Conservation (phyloP, 2,888 invertebrate species). For the Calliphora vomitoria region DNA sequence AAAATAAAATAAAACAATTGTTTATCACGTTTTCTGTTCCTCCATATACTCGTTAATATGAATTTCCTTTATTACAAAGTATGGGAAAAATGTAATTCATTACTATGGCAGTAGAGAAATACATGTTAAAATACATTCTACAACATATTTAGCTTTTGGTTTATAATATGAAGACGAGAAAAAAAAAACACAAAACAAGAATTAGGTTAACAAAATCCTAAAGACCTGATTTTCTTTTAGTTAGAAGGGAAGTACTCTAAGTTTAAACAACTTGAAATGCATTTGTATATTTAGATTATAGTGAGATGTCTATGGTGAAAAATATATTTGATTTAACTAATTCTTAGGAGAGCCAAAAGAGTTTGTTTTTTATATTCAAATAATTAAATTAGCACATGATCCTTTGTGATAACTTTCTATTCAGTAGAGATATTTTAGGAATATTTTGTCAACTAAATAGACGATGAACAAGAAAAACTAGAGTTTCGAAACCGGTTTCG, state of each 20-base stretch:
- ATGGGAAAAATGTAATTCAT: slow-evolving; percentile 31
- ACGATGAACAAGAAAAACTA: too few species aligned
- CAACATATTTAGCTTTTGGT: not conserved
- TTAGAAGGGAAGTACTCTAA: slow-evolving; percentile 28
- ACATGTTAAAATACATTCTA: not conserved
- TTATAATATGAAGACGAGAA: slow-evolving; percentile 11
- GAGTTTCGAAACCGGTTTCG: too few species aligned
- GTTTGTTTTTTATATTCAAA: too few species aligned
- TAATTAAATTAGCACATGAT: too few species aligned
- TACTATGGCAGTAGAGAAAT: slow-evolving; percentile 43
- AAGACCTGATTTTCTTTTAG: slow-evolving; percentile 56
- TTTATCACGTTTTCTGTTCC: slow-evolving; percentile 49
- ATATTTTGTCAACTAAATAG: too few species aligned
- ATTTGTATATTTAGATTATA: too few species aligned
- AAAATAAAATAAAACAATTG: slow-evolving; percentile 36
- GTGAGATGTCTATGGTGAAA: too few species aligned
- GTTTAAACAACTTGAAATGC: too few species aligned
- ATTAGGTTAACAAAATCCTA: slow-evolving; percentile 58
- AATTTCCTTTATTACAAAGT: slow-evolving; percentile 1
- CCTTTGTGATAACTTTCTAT: too few species aligned
- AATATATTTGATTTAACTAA: too few species aligned
- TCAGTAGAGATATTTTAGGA: too few species aligned
- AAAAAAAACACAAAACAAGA: slow-evolving; percentile 32
- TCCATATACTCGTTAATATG: not conserved
- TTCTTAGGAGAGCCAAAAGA: too few species aligned